These are phyloP conservation scores for Polypedilum pembai DNA, from an alignment of 1,140 invertebrate genomes.

Conservation along the genomic window DNA sequence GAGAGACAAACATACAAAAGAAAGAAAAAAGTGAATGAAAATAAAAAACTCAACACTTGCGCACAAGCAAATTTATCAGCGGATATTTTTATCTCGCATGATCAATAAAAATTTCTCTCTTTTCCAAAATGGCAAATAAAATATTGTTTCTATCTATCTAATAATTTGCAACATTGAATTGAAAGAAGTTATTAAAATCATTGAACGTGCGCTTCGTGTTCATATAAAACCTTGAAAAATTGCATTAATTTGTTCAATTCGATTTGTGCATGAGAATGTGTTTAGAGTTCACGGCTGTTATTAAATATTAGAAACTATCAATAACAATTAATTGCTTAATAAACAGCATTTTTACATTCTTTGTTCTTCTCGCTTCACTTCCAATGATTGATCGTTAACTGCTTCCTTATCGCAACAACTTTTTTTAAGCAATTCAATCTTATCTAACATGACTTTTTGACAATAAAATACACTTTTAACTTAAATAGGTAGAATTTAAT, in stretches of 20 bases:
- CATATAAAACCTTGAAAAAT: background rate
- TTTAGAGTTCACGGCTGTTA: no score
- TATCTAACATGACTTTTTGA: background rate
- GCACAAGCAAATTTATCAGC: constrained; percentile 14
- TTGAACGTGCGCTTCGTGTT: constrained; percentile 4
- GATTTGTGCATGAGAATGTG: no score
- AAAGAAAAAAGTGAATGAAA: background rate
- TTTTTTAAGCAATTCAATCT: constrained; percentile 6
- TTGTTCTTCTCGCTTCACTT: background rate
- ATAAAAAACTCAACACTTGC: constrained; percentile 26
- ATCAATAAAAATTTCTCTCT: background rate
- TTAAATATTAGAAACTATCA: no score
- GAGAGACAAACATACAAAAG: background rate
- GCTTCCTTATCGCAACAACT: background rate
- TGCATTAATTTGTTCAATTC: background rate
- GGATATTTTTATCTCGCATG: background rate
- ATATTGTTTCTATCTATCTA: background rate
- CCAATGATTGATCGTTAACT: background rate
- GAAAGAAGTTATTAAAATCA: background rate
- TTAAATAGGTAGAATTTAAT: background rate
- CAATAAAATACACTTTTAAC: constrained; percentile 20
- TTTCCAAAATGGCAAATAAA: background rate
- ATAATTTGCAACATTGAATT: constrained; percentile 17
- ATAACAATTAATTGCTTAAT: no score
- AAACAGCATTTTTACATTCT: no score